phyloP scores from a whole-genome alignment of 2,888 invertebrate genomes.

The Parthenolecanium corni region DNA sequence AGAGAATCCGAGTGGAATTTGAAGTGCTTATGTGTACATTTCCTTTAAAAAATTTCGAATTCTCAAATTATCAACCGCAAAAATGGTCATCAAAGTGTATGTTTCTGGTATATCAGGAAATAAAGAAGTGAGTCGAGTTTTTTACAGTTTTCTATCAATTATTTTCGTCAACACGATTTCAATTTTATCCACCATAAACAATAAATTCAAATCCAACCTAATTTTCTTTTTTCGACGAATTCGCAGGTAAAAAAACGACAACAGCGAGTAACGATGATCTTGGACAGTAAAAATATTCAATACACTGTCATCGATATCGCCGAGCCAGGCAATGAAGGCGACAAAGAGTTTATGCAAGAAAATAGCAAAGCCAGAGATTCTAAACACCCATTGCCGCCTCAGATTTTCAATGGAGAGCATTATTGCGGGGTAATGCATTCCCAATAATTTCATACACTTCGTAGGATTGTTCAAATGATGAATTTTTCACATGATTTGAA shows the following conservation, averaged over 20 bases:
- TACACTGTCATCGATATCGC: constrained; percentile 89
- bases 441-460: background rate
- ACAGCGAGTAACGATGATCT: constrained; percentile 82
- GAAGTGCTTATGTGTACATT: too few relatives aligned
- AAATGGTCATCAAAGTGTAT: constrained; percentile 83
- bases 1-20: too few relatives aligned
- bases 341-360: constrained; percentile 84
- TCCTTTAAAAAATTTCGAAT: too few relatives aligned
- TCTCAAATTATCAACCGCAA: constrained; percentile 3
- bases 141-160: background rate
- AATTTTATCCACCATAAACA: background rate
- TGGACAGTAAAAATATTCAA: constrained; percentile 80
- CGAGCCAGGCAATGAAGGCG: constrained; percentile 77
- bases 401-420: constrained; percentile 82
- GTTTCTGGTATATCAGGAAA: constrained; percentile 86
- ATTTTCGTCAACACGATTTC: background rate
- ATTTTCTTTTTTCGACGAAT: background rate
- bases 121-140: constrained; percentile 65
- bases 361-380: constrained; percentile 65
- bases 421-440: constrained; percentile 72
- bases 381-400: constrained; percentile 77
- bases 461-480: background rate
- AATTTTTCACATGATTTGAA: background rate
- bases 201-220: background rate
- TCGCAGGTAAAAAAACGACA: constrained; percentile 87